These are phyloP conservation scores for Virgularia gustaviana DNA, from an alignment of 92 coral and sea anemone species.

Conservation along the genomic window DNA sequence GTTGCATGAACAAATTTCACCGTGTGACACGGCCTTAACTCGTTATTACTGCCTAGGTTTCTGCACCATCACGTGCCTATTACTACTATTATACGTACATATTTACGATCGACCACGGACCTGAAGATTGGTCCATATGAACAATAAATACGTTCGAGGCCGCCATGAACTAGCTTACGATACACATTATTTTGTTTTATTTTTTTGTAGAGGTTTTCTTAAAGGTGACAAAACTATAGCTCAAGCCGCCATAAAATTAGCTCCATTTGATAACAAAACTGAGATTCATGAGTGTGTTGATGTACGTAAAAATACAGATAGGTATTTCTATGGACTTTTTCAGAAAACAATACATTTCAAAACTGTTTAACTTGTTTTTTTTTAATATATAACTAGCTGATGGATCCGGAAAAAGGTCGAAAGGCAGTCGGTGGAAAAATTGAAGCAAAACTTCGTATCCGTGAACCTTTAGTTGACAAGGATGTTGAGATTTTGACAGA, in stretches of 20 bases:
- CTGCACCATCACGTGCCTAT: too few species aligned
- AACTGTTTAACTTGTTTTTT: neutral
- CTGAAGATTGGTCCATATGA: neutral
- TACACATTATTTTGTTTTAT: neutral
- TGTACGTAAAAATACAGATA: constrained; percentile 53
- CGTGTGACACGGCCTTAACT: too few species aligned
- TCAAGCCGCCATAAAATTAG: constrained; percentile 78
- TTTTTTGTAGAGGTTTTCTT: constrained; percentile 70
- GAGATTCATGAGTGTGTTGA: constrained; percentile 94
- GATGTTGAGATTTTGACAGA: constrained; percentile 88
- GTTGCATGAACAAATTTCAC: too few species aligned
- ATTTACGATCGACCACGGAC: neutral
- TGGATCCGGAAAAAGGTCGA: constrained; percentile 95
- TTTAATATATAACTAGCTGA: constrained; percentile 48
- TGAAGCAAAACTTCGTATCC: constrained; percentile 65
- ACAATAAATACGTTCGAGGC: too few species aligned
- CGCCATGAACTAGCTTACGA: neutral
- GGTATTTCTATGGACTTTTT: neutral
- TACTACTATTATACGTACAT: neutral
- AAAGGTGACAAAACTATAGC: constrained; percentile 95
- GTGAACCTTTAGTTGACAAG: constrained; percentile 89
- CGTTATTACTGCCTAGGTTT: too few species aligned
- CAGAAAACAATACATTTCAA: neutral
- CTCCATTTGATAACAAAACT: constrained; percentile 75
- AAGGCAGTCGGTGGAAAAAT: constrained; percentile 89